Base-by-base conservation (phyloP, 2,888 invertebrate genomes). In the Eledona agricola region DNA sequence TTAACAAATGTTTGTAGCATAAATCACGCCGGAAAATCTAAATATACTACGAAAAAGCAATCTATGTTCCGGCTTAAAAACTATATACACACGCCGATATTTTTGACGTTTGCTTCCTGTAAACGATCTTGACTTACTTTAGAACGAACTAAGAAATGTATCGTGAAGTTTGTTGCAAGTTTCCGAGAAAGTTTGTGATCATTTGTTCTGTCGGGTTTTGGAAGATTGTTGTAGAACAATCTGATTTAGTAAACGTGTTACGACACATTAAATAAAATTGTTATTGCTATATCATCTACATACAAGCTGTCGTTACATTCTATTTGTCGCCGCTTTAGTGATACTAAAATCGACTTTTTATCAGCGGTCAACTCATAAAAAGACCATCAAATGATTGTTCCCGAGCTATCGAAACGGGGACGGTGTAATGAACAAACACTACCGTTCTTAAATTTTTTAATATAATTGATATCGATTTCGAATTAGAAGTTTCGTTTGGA, bases 71-170 rank as follows among this genome's bases (percentile, higher is more conserved):
- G 9, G 37, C 9, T 37, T 15, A 19, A 23, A 16, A 35, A 28
- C 9, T 34, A 23, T 19, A 5, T 11, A 19, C 6, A 26, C 10
- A 37, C 3, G 12, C 17, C 16, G 19, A 46, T 46, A 46, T 17
- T 46, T 34, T 23, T 22, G 46, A 46, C 34, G 23, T 45, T 45
- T 15, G 11, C 17, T 25, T 29, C 23, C 23, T 19, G 42, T 43
- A 51, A 51, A 43, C 43, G 51, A 51, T 51, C 42, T 40, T 47
- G 47, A 46, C 53, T 53, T 43, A 46, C 45, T 52, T 38, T 28
- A 29, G 16, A 32, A 32, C 31, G 38, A 52, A 52, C 26, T 38
- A 52, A 45, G 45, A 51, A 53, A 40, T 34, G 23, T 35, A 53
- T 40, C 42, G 42, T 28, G 28, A 47, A 52, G 52, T 46, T 52